Evolutionary conservation across 2,888 invertebrate genomes (phyloP).

Genomic region (Malthinus seriepunctatus): DNA sequence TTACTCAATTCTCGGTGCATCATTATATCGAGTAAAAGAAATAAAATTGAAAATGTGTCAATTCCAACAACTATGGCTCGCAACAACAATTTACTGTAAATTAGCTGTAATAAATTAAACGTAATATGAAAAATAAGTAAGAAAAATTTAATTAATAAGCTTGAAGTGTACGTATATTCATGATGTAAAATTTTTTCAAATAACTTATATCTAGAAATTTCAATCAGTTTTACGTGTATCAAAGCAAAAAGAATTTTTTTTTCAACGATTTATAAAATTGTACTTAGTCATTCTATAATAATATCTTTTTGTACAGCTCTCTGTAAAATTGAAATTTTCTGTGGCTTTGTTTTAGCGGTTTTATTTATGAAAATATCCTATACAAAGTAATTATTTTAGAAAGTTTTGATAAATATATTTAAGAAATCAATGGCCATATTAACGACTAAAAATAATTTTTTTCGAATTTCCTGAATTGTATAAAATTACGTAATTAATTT

Average conservation of each 20-base stretch:
- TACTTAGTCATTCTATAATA: constrained; percentile 26
- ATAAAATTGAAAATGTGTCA: too few species aligned
- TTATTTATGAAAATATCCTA: constrained; percentile 20
- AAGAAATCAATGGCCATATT: too few species aligned
- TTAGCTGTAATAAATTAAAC: too few species aligned
- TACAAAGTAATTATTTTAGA: constrained; percentile 29
- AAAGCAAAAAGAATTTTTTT: constrained; percentile 12
- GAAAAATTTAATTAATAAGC: too few species aligned
- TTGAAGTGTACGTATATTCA: neutral
- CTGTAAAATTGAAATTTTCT: constrained; percentile 30
- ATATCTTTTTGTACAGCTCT: constrained; percentile 22
- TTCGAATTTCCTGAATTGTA: too few species aligned
- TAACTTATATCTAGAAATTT: constrained; percentile 4
- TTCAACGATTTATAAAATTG: constrained; percentile 17
- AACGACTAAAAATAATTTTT: too few species aligned
- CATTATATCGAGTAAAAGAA: too few species aligned
- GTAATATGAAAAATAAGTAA: too few species aligned
- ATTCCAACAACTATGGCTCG: too few species aligned
- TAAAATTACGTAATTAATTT: too few species aligned
- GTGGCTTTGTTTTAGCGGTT: constrained; percentile 29
- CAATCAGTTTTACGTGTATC: constrained; percentile 22
- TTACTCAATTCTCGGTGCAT: too few species aligned
- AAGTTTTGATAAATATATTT: constrained; percentile 10
- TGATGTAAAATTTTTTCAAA: neutral
- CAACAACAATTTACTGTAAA: too few species aligned